Evolutionary conservation across 2,888 invertebrate species (phyloP).

Genomic region (Rutpela maculata): DNA sequence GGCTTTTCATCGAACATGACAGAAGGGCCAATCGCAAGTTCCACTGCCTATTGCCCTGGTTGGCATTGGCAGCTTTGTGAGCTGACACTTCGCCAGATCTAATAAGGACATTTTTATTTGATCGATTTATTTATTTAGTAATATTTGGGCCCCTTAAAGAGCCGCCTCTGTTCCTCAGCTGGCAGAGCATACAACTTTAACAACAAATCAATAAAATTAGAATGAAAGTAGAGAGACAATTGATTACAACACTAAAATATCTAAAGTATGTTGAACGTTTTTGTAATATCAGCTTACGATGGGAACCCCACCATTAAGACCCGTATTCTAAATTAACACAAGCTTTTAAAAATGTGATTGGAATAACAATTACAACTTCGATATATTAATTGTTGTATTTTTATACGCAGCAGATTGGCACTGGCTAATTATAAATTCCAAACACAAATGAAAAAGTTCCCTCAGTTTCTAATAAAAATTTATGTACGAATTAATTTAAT

Average conservation of each 20-base stretch:
- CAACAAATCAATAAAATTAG: conserved; percentile 17
- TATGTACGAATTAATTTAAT: conserved; percentile 47
- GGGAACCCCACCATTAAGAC: conserved; percentile 43
- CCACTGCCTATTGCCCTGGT: too few relatives aligned
- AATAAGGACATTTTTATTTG: too few relatives aligned
- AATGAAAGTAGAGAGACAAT: conserved; percentile 21
- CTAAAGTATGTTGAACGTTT: conserved; percentile 36
- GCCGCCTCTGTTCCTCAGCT: conserved; percentile 11
- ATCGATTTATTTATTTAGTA: too few relatives aligned
- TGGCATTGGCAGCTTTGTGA: too few relatives aligned
- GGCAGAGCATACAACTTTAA: background rate
- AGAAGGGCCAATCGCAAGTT: too few relatives aligned
- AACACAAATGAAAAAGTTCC: conserved; percentile 47
- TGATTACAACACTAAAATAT: conserved; percentile 21
- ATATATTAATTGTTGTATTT: conserved; percentile 44
- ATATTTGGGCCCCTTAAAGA: background rate
- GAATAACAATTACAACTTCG: conserved; percentile 48
- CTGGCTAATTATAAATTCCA: conserved; percentile 42
- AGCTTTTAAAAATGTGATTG: conserved; percentile 43
- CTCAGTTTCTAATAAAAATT: conserved; percentile 46
- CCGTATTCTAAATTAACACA: conserved; percentile 51
- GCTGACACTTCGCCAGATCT: too few relatives aligned
- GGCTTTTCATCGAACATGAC: too few relatives aligned
- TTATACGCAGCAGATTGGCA: conserved; percentile 28
- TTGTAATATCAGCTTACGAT: conserved; percentile 35